These are phyloP conservation scores for Cyprinodon tularosa DNA, from an alignment of 2,113 vertebrate genomes.

Conservation along the genomic window DNA sequence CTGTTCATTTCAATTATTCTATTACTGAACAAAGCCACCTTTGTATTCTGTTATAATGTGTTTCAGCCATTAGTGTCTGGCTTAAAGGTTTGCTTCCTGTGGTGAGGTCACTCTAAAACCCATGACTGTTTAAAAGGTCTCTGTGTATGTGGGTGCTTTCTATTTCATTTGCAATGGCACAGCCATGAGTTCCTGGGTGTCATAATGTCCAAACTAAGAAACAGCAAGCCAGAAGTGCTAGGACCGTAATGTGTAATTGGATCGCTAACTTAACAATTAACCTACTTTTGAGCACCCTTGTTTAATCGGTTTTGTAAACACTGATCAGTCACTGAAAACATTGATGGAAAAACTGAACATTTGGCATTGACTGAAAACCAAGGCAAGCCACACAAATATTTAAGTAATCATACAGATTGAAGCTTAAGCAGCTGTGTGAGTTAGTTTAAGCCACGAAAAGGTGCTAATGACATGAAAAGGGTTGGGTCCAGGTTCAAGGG, in stretches of 20 bases:
- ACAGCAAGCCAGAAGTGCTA: conserved; percentile 19
- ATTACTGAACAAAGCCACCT: conserved; percentile 51
- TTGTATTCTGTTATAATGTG: conserved; percentile 50
- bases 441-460: conserved; percentile 64
- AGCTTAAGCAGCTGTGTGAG: conserved; percentile 50
- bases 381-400: neutral
- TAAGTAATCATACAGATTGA: conserved; percentile 3
- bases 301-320: neutral
- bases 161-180: conserved; percentile 23
- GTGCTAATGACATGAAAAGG: conserved; percentile 17
- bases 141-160: conserved; percentile 22
- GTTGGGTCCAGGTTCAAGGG: conserved; percentile 11
- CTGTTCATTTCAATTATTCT: conserved; percentile 41
- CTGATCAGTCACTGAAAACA: neutral
- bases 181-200: conserved; percentile 7
- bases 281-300: neutral
- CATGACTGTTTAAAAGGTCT: conserved; percentile 38
- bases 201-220: conserved; percentile 11
- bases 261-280: neutral
- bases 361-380: conserved; percentile 6
- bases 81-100: conserved; percentile 59
- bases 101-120: conserved; percentile 34
- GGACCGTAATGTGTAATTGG: neutral
- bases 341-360: neutral
- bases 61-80: conserved; percentile 48